Percentiles rank a stretch among this genome's conserved stretches.
Conservation (phyloP, 2,113 vertebrate species). For the Nycticryphes semicollaris region DNA sequence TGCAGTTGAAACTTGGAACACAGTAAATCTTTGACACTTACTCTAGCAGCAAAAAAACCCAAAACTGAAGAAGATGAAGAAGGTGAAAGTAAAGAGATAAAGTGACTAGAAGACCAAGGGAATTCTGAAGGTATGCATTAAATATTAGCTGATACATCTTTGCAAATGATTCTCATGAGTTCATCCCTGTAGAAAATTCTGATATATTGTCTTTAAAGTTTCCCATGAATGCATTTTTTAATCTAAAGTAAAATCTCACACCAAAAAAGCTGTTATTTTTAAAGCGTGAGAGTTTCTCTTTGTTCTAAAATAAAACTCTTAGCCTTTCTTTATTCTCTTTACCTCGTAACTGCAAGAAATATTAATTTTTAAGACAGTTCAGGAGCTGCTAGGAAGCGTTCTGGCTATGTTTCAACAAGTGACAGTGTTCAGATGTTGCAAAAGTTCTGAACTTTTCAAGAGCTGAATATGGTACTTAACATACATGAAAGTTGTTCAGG, state of each 20-base stretch:
- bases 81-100: background rate
- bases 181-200: slow-evolving; percentile 28
- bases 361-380: background rate
- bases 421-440: background rate
- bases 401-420: background rate
- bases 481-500: background rate
- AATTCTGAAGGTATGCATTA: slow-evolving; percentile 1
- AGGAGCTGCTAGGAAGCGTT: background rate
- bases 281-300: background rate
- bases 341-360: background rate
- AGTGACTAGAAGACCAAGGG: background rate
- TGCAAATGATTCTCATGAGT: slow-evolving; percentile 15
- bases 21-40: background rate
- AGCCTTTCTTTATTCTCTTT: background rate
- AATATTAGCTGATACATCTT: slow-evolving; percentile 3
- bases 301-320: background rate
- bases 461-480: background rate
- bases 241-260: background rate
- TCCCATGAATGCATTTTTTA: slow-evolving; percentile 21
- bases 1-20: background rate
- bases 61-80: background rate
- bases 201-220: slow-evolving; percentile 17
- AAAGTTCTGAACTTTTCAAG: background rate
- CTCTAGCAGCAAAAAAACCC: background rate
- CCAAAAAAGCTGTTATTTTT: background rate